phyloP scores from a whole-genome alignment of 2,113 vertebrate genomes.

The Entelurus aequoreus region DNA sequence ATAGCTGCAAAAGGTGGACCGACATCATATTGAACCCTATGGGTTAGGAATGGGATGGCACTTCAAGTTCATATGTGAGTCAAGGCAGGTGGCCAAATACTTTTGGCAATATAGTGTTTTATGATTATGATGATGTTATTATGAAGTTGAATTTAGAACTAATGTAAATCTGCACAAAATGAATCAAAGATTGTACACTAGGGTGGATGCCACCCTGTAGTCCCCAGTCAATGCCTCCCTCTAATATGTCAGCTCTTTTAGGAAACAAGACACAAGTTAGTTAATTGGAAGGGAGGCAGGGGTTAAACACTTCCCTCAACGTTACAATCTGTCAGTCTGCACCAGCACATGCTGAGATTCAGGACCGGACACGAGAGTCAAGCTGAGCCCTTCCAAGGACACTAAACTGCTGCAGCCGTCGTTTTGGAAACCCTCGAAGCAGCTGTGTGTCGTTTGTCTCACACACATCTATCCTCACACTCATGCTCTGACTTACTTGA shows the following conservation, averaged over 20 bases:
- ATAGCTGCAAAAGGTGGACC: too few species aligned
- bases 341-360: slow-evolving; percentile 38
- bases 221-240: slow-evolving; percentile 22
- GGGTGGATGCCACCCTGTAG: neutral
- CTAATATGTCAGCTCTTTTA: slow-evolving; percentile 46
- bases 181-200: neutral
- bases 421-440: slow-evolving; percentile 47
- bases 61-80: too few species aligned
- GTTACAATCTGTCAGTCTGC: slow-evolving; percentile 62
- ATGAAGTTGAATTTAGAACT: too few species aligned
- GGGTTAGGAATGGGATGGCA: too few species aligned
- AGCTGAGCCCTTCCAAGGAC: slow-evolving; percentile 41
- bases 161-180: too few species aligned
- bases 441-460: slow-evolving; percentile 73
- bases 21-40: too few species aligned
- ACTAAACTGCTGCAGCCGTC: slow-evolving; percentile 30
- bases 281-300: slow-evolving; percentile 51
- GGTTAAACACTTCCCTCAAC: slow-evolving; percentile 66
- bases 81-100: too few species aligned
- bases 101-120: too few species aligned
- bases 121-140: too few species aligned
- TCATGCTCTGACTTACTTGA: slow-evolving; percentile 1
- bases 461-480: slow-evolving; percentile 27
- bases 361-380: slow-evolving; percentile 28
- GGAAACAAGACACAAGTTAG: slow-evolving; percentile 49